A percentile compares a stretch with the other conserved stretches of the same genome.
Conservation (phyloP, 2,888 invertebrate genomes). For the Polietes domitor region DNA sequence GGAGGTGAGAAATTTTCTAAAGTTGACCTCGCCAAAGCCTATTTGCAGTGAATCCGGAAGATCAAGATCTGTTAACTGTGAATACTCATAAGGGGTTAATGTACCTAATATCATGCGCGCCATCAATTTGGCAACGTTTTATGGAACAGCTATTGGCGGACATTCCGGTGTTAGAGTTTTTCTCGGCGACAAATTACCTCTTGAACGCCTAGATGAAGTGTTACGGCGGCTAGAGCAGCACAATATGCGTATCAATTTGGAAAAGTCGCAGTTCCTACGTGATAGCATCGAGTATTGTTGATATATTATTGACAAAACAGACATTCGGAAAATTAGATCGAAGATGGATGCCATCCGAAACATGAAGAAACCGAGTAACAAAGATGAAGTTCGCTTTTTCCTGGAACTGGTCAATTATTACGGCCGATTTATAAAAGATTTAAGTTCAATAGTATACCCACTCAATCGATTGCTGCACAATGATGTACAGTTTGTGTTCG, state of each 20-base stretch:
- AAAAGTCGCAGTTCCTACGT: conserved; percentile 71
- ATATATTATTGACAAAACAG: conserved; percentile 10
- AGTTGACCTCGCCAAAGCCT: too few relatives aligned
- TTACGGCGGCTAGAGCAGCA: conserved; percentile 65
- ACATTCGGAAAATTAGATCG: neutral
- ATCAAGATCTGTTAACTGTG: too few relatives aligned
- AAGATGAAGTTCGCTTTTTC: conserved; percentile 10
- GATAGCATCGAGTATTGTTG: conserved; percentile 69
- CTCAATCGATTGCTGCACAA: conserved; percentile 61
- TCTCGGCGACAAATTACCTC: neutral
- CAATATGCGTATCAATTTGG: conserved; percentile 69
- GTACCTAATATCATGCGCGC: too few relatives aligned
- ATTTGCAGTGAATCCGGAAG: neutral
- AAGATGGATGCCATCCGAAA: conserved; percentile 3
- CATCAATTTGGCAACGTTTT: conserved; percentile 73
- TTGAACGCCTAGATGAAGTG: conserved; percentile 59
- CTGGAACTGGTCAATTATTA: conserved; percentile 29
- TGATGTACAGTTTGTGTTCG: neutral
- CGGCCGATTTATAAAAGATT: conserved; percentile 11
- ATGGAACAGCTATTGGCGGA: conserved; percentile 66
- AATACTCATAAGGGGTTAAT: neutral
- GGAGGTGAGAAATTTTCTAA: too few relatives aligned
- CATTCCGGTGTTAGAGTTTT: conserved; percentile 13
- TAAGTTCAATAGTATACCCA: conserved; percentile 40
- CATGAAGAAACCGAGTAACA: conserved; percentile 16